A percentile compares a stretch with the other conserved stretches of the same genome.
Evolutionary conservation across 2,888 invertebrate genomes (phyloP).

Genomic region (Pachliopta kotzebuea): DNA sequence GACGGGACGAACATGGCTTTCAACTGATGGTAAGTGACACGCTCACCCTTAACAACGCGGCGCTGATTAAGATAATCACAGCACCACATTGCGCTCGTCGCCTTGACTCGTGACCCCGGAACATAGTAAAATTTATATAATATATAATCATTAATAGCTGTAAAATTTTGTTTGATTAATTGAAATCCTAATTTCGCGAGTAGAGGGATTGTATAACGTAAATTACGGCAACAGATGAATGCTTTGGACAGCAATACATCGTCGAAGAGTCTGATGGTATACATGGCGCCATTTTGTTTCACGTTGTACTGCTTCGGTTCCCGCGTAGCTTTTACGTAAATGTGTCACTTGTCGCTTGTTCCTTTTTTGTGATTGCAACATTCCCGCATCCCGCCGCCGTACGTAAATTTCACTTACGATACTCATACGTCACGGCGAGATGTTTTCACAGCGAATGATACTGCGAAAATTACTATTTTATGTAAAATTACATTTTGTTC

Average conservation of each 20-base stretch:
- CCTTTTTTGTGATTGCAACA: not conserved
- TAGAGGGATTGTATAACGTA: not conserved
- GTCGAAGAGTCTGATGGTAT: not conserved
- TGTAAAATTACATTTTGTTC: constrained; percentile 1
- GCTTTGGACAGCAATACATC: not conserved
- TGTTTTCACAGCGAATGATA: constrained; percentile 1
- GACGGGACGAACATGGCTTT: no score
- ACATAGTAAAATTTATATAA: no score
- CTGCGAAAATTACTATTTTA: constrained; percentile 7
- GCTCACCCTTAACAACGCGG: no score
- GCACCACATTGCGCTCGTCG: no score
- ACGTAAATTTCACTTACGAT: constrained; percentile 20
- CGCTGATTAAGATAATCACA: no score
- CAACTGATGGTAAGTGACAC: no score
- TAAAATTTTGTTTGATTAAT: no score
- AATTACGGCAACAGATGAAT: constrained; percentile 9
- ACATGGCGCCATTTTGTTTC: not conserved
- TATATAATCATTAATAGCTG: no score
- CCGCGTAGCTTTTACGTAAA: not conserved
- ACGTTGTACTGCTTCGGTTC: not conserved
- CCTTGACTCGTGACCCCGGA: no score
- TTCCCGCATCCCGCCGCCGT: not conserved
- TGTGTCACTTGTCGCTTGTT: not conserved
- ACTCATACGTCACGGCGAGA: constrained; percentile 4
- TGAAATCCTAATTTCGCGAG: no score